These are phyloP conservation scores for Atta texana DNA, from an alignment of 1,140 invertebrate species.

Conservation along the genomic window DNA sequence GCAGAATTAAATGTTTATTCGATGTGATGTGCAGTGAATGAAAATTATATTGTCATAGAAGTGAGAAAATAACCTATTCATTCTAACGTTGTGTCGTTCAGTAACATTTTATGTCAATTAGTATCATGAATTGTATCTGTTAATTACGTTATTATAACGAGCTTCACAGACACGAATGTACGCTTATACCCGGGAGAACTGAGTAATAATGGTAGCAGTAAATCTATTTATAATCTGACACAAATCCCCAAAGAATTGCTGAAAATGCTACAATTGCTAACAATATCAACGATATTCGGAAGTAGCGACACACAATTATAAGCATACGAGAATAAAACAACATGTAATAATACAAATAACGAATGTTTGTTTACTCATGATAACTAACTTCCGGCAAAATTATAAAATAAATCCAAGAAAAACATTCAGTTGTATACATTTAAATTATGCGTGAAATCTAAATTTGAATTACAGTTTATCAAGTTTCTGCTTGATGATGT, in stretches of 20 bases:
- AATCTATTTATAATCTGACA: slow-evolving; percentile 46
- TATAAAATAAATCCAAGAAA: neutral
- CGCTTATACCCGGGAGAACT: neutral
- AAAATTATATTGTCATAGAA: neutral
- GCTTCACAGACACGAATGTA: slow-evolving; percentile 13
- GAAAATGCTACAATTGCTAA: slow-evolving; percentile 16
- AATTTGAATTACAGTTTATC: neutral
- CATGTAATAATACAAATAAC: neutral
- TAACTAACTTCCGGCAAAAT: neutral
- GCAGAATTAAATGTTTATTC: neutral
- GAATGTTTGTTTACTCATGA: neutral
- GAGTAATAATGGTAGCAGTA: slow-evolving; percentile 31
- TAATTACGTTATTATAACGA: slow-evolving; percentile 48
- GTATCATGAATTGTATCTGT: slow-evolving; percentile 36
- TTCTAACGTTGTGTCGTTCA: slow-evolving; percentile 17
- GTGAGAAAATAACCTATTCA: neutral
- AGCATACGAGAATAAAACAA: neutral
- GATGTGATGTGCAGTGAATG: neutral
- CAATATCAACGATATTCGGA: slow-evolving; percentile 14
- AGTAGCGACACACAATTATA: neutral
- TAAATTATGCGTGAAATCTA: slow-evolving; percentile 7
- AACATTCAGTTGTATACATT: neutral
- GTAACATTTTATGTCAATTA: slow-evolving; percentile 47
- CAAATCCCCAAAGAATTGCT: slow-evolving; percentile 34
- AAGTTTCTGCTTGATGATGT: neutral